phyloP scores from a whole-genome alignment of 2,797 vertebrate species.

The Cygnus olor region DNA sequence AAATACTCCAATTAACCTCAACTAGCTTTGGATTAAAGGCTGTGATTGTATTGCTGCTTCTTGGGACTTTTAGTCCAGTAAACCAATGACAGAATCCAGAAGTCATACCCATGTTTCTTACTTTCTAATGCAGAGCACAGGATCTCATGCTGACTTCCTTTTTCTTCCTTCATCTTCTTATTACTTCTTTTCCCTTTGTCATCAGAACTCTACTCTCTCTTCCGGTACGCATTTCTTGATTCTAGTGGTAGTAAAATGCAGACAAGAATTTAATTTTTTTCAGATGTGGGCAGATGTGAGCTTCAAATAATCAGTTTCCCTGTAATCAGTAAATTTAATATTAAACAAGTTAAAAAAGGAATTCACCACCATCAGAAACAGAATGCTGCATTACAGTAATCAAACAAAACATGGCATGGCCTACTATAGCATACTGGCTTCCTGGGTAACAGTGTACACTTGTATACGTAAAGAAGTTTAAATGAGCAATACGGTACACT shows the following conservation, averaged over 20 bases:
- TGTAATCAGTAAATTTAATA: neutral
- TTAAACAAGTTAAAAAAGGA: neutral
- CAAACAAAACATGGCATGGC: neutral
- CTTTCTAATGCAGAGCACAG: conserved; percentile 31
- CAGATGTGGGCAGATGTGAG: neutral
- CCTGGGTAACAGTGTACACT: neutral
- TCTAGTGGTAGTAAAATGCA: neutral
- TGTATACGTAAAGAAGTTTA: neutral
- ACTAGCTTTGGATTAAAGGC: conserved; percentile 36
- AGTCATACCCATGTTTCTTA: conserved; percentile 12
- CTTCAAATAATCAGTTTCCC: neutral
- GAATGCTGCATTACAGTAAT: neutral
- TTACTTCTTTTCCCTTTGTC: neutral
- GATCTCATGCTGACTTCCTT: neutral
- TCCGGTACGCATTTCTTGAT: neutral
- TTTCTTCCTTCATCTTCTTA: neutral
- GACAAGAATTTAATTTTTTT: neutral
- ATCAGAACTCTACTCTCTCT: neutral
- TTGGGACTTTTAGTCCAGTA: conserved; percentile 17
- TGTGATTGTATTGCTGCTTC: conserved; percentile 31
- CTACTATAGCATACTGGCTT: neutral
- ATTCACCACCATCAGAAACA: neutral
- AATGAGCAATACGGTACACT: neutral
- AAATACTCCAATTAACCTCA: conserved; percentile 54
- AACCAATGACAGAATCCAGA: conserved; percentile 10